Base-by-base conservation (phyloP, 2,888 invertebrate species). In the Pachymerium ferrugineum region DNA sequence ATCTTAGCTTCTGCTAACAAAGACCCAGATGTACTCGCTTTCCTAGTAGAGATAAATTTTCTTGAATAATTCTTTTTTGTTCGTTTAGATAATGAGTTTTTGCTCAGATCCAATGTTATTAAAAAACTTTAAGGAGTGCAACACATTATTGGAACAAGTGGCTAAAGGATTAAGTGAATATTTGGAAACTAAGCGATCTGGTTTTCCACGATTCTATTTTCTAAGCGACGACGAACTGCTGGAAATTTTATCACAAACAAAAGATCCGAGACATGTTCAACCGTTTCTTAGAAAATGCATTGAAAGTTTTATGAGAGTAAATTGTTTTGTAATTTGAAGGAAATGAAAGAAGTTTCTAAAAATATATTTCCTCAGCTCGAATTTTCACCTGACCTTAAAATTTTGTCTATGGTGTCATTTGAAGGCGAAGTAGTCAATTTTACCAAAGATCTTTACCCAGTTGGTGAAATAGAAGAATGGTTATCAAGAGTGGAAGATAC, bases 231-330 rank as follows among this genome's bases (percentile, higher is more conserved):
- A 92, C 79, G 92, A 93, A 80, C 83, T 93, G 33, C 83, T 93
- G 77, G 91, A 92, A 82, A 91, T 93, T 70, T 83, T 93, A 70
- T 90, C 92, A 0, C 90, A 92, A 83, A 89, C 91, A 0, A 87
- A 89, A 74, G 90, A 92, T 80, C 91, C 92, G 0, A 83, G 86
- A 62, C 88, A 90, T 0, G 90, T 93, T 1, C 91, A 92, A 81
- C 91, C 91, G 0, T 91, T 92, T 83, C 83, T 92, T n/a, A 86
- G 89, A 77, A 92, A 92, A 82, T 92, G 92, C 82, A 92, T 92
- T 82, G 92, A 92, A 81, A 90, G 89, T 79, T 89, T 92, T 78
- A 88, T 88, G 8, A 80, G 77, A 77, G 86, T 91, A 73, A 86
- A 86, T 30, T 38, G 12, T n/a, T 16, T 38, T 38, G n/a, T n/a